Base-by-base conservation (phyloP, 2,113 vertebrate species). In the Dromas ardeola region DNA sequence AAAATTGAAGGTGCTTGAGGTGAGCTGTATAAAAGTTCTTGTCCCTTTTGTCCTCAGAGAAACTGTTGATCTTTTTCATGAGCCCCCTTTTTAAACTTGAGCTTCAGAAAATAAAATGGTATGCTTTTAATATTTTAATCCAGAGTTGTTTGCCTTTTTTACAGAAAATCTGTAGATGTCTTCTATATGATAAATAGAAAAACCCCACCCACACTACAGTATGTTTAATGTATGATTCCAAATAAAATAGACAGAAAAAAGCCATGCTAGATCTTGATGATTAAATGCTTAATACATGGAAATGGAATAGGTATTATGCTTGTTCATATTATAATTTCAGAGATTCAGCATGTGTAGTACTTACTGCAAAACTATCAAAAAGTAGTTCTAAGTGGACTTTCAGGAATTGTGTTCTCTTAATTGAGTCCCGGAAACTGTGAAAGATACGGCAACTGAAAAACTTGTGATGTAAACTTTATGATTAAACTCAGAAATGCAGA, bases 401-500 rank as follows among this genome's bases (percentile, higher is more conserved):
- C 50, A 69, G 62, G 49, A 67, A 56, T 22, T 50, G 15, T 59
- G 29, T 71, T 88, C 59, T 73, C 40, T 79, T 50, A 29, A 71
- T 3, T 63, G 85, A 79, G 58, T 61, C 70, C 58, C 3, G 2
- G 90, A 94, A 96, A 87, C 70, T 34, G 32, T 83, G 91, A 79
- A 61, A 93, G 81, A 78, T 82, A 69, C 0, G 0, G 80, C 67
- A 84, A 81, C 70, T 80, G 84, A 93, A 90, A 91, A 72, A 47
- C 49, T 72, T 81, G 38, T 65, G 40, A 82, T 91, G 62, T 38
- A 91, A 89, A 96, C 81, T 82, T 79, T 61, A 79, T 85, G 25
- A 90, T 95, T 95, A 95, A 94, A 90, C 53, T 72, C 81, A 88
- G 92, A 96, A 94, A 91, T 76, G 36, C 47, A 69, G 89, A 94